These are phyloP conservation scores for Biston betularia DNA, from an alignment of 2,888 invertebrate species.

Conservation along the genomic window DNA sequence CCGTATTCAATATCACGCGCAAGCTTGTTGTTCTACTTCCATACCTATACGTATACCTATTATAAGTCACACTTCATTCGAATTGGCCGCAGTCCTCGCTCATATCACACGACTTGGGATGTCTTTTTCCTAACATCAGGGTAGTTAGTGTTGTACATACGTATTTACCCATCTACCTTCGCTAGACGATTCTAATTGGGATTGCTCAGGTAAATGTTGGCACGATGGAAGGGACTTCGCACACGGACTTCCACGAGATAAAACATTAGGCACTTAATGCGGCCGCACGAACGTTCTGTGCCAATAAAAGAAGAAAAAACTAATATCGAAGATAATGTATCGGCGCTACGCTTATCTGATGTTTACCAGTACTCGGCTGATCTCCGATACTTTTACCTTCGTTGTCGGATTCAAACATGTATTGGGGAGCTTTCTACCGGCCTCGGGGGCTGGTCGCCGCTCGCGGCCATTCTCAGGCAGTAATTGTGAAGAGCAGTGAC, in stretches of 20 bases:
- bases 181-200: slow-evolving; percentile 25
- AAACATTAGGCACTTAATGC: slow-evolving; percentile 65
- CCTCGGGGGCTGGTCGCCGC: slow-evolving; percentile 47
- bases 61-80: slow-evolving; percentile 1
- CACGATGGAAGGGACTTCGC: slow-evolving; percentile 23
- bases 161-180: slow-evolving; percentile 12
- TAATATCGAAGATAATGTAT: slow-evolving; percentile 74
- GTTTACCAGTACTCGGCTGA: slow-evolving; percentile 64
- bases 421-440: slow-evolving; percentile 70
- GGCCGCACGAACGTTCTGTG: slow-evolving; percentile 65
- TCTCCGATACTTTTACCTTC: slow-evolving; percentile 61
- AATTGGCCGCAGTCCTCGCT: neutral
- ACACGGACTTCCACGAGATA: slow-evolving; percentile 58
- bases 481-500: slow-evolving; percentile 59
- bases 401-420: slow-evolving; percentile 35
- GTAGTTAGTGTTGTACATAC: slow-evolving; percentile 12
- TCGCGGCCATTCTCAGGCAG: slow-evolving; percentile 52
- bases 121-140: slow-evolving; percentile 16
- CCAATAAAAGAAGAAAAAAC: slow-evolving; percentile 53
- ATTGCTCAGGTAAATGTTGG: slow-evolving; percentile 15
- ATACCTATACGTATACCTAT: neutral
- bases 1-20: slow-evolving; percentile 53
- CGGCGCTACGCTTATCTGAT: slow-evolving; percentile 69
- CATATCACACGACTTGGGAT: neutral
- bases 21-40: slow-evolving; percentile 38